Evolutionary conservation across 2,797 vertebrate species (phyloP), one percentile per base, ranked within the genome.

Genomic region (Delichon dasypus): DNA sequence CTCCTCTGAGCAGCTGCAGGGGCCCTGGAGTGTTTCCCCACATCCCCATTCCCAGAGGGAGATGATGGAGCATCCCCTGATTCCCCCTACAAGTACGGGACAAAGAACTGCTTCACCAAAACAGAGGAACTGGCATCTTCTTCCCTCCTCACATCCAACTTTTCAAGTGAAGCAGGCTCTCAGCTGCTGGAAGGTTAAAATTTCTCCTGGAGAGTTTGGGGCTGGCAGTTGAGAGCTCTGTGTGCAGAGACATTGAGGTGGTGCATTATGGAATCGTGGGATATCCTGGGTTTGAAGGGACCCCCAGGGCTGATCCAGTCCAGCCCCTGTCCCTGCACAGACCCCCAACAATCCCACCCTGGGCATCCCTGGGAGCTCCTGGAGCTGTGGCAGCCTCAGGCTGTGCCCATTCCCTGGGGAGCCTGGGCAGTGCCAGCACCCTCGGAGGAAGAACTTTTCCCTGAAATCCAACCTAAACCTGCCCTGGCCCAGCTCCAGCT

Each of bases 401-500:
- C 57, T 0, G 14, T 13, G 64, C 15, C 61, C 53, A 58, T 74
- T 58, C 51, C 61, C 81, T 66, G 79, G 79, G 79, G 5, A 82
- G 27, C 47, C 66, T 71, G 81, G 51, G 51, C 81, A 84, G 60
- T 65, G 81, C 66, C 60, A 71, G 78, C 70, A 65, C 17, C 30
- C 58, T 36, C 34, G 53, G 61, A 57, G 36, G 22, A 60, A 67
- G 27, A 60, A 4, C 45, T 38, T 45, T 67, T 23, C 27, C 50
- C 19, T n/a, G 1, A 66, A 1, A 2, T 32, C 71, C 53, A 58
- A 0, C 21, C 38, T 27, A 0, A 36, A 0, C 36, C 21, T 85
- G 29, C 25, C 53, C 70, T 50, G 32, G 1, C 53, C 0, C 71
- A 51, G 6, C 71, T 4, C 71, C 62, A 60, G 45, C 38, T 2